These are phyloP conservation scores for Alethe diademata DNA, from an alignment of 2,113 vertebrate species.

Conservation along the genomic window DNA sequence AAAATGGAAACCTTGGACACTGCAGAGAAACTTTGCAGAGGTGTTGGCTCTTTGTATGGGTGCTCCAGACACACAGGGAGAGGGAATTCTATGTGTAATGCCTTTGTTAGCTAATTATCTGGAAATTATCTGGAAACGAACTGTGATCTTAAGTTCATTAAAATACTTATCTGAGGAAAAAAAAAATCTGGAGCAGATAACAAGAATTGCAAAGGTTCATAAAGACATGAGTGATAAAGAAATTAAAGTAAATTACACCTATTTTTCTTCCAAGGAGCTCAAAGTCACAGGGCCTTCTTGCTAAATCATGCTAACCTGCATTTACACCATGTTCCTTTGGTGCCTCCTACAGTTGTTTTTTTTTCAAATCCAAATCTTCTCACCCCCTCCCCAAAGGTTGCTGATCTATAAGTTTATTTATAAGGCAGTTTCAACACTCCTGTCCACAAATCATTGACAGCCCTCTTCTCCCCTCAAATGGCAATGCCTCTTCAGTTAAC, in stretches of 20 bases:
- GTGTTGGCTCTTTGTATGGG: neutral
- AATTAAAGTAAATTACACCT: neutral
- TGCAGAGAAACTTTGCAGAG: neutral
- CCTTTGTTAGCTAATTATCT: neutral
- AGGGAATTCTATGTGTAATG: neutral
- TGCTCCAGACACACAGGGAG: neutral
- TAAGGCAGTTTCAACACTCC: neutral
- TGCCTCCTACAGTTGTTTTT: conserved; percentile 8
- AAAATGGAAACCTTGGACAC: neutral
- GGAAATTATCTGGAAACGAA: neutral
- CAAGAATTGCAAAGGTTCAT: neutral
- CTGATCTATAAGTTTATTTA: neutral
- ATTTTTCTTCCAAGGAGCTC: neutral
- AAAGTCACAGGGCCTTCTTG: neutral
- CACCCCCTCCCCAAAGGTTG: neutral
- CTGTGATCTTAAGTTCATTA: neutral
- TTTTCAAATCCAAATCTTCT: neutral
- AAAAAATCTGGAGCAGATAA: neutral
- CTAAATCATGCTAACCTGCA: neutral
- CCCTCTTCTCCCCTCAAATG: neutral
- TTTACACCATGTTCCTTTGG: neutral
- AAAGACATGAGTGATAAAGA: neutral
- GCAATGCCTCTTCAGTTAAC: neutral
- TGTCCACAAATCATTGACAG: neutral
- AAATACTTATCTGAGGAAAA: neutral